phyloP scores from a whole-genome alignment of 2,888 invertebrate species.

The Megalurothrips usitatus region DNA sequence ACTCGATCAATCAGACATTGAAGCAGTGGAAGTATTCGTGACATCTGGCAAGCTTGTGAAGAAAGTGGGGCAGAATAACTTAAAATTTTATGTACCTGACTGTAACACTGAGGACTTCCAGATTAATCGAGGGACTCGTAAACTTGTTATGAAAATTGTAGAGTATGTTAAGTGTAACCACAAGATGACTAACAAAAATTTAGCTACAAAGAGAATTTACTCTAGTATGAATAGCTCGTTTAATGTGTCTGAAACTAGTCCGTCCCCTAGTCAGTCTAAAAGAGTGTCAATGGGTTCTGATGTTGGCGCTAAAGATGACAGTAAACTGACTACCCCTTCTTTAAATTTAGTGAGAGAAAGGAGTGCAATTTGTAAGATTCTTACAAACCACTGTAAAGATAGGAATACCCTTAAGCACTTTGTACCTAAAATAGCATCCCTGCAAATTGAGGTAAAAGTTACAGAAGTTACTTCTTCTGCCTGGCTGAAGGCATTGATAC shows the following conservation, averaged over 20 bases:
- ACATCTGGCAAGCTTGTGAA: neutral
- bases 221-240: neutral
- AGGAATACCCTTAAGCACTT: neutral
- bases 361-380: neutral
- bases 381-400: neutral
- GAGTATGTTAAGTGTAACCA: neutral
- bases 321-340: neutral
- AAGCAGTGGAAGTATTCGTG: neutral
- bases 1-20: neutral
- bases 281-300: neutral
- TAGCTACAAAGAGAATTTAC: neutral
- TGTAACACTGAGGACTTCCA: neutral
- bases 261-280: neutral
- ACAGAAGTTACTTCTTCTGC: neutral
- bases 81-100: neutral
- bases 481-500: neutral
- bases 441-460: neutral
- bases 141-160: neutral
- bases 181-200: neutral
- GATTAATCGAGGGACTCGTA: neutral
- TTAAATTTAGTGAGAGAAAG: neutral
- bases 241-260: neutral
- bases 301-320: neutral
- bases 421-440: neutral
- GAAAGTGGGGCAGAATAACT: neutral